Percentiles rank a stretch among this genome's conserved stretches.
These are phyloP conservation scores for Penelope pileata DNA, from an alignment of 2,113 vertebrate genomes.

Conservation along the genomic window DNA sequence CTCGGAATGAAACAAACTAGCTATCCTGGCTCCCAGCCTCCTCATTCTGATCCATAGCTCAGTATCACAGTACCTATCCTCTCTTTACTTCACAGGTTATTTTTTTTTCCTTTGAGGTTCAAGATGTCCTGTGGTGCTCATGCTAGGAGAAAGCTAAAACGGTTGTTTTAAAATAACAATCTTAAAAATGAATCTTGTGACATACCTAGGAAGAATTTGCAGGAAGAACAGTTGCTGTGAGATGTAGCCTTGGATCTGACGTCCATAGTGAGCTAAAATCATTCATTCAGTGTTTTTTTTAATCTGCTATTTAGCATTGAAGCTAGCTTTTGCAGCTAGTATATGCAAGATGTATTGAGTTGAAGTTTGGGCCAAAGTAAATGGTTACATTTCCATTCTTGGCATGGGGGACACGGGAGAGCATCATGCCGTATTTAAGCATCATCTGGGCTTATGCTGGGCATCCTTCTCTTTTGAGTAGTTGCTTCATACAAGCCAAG, in stretches of 20 bases:
- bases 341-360: neutral
- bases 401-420: neutral
- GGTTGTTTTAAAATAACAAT: neutral
- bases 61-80: neutral
- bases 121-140: neutral
- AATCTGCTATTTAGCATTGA: neutral
- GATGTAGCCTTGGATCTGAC: neutral
- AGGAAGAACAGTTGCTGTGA: neutral
- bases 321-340: neutral
- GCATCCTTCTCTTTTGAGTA: neutral
- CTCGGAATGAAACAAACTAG: neutral
- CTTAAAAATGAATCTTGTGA: neutral
- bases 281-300: neutral
- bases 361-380: neutral
- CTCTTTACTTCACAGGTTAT: neutral
- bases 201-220: neutral
- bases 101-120: neutral
- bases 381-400: neutral
- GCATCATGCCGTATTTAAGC: neutral
- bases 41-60: neutral
- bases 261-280: neutral
- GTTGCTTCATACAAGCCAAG: neutral
- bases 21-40: neutral
- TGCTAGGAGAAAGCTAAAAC: neutral
- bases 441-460: neutral